phyloP scores from a whole-genome alignment of 2,888 invertebrate species.

The Penaeus monodon region DNA sequence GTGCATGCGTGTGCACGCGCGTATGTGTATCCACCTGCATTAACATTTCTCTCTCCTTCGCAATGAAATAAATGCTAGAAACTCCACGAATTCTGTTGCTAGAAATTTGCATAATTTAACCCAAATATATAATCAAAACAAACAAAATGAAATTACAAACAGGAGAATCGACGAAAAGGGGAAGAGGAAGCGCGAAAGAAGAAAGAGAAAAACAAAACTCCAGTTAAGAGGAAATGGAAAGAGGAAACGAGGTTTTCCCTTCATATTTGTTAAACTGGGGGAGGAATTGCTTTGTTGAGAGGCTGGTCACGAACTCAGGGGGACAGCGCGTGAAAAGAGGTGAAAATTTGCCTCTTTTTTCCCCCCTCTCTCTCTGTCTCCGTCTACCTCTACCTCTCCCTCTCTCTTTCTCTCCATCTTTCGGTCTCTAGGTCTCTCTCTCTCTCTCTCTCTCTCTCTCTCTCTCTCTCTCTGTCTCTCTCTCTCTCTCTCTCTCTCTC shows the following conservation, averaged over 20 bases:
- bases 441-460: background rate
- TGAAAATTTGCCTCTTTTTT: slow-evolving; percentile 1
- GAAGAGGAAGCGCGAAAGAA: too few species aligned
- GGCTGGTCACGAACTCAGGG: too few species aligned
- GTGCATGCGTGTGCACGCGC: too few species aligned
- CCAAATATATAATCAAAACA: too few species aligned
- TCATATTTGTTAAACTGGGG: too few species aligned
- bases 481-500: background rate
- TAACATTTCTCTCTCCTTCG: background rate
- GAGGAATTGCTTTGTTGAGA: too few species aligned
- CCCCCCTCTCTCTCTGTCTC: slow-evolving; percentile 11
- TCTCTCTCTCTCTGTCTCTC: background rate
- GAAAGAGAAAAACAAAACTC: background rate
- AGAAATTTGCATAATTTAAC: too few species aligned
- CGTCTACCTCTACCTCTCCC: background rate
- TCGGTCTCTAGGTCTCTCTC: background rate
- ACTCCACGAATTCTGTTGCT: too few species aligned
- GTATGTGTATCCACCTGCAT: background rate
- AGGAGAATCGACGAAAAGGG: background rate
- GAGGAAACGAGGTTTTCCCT: background rate
- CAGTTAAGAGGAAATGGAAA: background rate
- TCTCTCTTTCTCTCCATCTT: too few species aligned
- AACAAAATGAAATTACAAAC: too few species aligned
- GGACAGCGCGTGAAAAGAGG: background rate
- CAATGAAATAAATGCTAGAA: background rate